Base-by-base conservation (phyloP, 2,888 invertebrate species). In the Stenodema calcarata region DNA sequence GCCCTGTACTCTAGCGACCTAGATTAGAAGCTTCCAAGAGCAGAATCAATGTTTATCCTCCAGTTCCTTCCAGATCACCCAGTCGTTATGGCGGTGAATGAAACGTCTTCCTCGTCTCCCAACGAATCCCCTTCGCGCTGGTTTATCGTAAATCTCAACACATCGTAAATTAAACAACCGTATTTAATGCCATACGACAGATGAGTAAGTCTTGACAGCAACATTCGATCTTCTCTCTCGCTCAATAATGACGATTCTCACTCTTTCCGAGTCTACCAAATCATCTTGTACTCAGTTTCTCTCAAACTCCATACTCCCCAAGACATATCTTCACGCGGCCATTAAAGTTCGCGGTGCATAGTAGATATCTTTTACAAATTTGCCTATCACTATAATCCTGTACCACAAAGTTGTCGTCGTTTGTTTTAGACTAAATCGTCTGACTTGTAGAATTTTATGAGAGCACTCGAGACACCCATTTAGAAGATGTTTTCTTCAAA, bases 11-110 rank as follows among this genome's bases (percentile, higher is more conserved):
- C 83, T 83, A 83, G 83, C 83, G 83, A 70, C 83, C 70, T 73
- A 70, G 42, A 35, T 83, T 14, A 12, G 70, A 83, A 83, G 18
- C 70, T 69, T 70, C n/a, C 27, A 41, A 41, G n/a, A 41, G 70
- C 42, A 44, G 70, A 83, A 83, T 83, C 83, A 83, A 83, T 83
- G 83, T 83, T 83, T 83, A 83, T 42, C 70, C 70, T 83, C 83
- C 81, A 62, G 69, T 62, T 76, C 35, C 81, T 50, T 62, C 62
- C 44, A 70, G 23, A 44, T 41, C 79, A 27, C 30, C 83, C 23
- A 16, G 16, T 30, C 81, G 73, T 73, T 70, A 83, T 83, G 83
- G 44, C 42, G 41, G 76, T 42, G 76, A 35, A 30, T 42, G 28
- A 35, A 41, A 41, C 42, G 76, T 41, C 42, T 41, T 23, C n/a